Evolutionary conservation across 2,797 vertebrate genomes (phyloP).

Genomic region (Arnoldichthys spilopterus): DNA sequence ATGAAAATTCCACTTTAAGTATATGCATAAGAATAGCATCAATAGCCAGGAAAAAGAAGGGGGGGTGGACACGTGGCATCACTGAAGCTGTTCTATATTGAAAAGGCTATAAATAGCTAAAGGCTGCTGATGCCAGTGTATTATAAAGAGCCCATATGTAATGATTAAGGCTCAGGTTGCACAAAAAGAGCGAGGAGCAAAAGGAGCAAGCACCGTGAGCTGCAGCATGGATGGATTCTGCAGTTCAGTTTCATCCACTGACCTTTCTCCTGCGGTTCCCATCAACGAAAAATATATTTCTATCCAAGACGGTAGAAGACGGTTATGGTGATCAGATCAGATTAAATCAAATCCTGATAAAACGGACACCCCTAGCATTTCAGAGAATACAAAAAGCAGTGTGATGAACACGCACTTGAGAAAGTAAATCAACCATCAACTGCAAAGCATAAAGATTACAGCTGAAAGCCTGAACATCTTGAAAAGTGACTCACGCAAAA

Average conservation of each 20-base stretch:
- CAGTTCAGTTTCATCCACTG: conserved; percentile 33
- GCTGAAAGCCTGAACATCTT: not conserved
- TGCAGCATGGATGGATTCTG: conserved; percentile 26
- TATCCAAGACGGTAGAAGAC: not conserved
- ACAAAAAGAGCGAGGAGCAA: not conserved
- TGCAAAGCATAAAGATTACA: no score
- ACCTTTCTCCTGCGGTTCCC: conserved; percentile 33
- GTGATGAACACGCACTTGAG: not conserved
- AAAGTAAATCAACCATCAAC: not conserved
- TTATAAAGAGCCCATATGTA: conserved; percentile 53
- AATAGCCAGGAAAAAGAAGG: conserved; percentile 10
- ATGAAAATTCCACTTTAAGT: not conserved
- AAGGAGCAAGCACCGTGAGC: not conserved
- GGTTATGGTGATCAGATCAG: no score
- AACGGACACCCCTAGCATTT: no score
- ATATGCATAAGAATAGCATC: not conserved
- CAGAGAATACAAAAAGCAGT: not conserved
- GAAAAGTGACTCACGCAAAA: not conserved
- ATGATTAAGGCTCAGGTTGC: conserved; percentile 56
- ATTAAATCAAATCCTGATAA: no score
- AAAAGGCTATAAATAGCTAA: conserved; percentile 54
- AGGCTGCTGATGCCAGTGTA: conserved; percentile 55
- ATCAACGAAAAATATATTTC: no score
- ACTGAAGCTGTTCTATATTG: conserved; percentile 48
- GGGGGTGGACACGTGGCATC: not conserved